Percentiles rank a stretch among this genome's conserved stretches.
Evolutionary conservation across 2,888 invertebrate genomes (phyloP).

Genomic region (Leucophora obtusa): DNA sequence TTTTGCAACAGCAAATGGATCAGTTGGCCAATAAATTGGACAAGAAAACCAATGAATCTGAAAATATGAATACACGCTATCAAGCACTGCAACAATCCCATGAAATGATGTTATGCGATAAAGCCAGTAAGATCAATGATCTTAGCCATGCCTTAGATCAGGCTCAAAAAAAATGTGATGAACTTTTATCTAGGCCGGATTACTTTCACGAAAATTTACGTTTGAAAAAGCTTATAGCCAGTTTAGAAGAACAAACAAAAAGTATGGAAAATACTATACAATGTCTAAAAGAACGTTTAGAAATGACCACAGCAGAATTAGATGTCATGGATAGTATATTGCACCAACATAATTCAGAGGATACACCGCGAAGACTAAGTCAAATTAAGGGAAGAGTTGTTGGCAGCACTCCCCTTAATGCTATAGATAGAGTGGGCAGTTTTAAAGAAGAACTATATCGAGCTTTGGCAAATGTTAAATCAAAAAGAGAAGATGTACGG

Average conservation of each 20-base stretch:
- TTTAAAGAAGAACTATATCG: conserved; percentile 79
- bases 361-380: conserved; percentile 67
- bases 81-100: conserved; percentile 82
- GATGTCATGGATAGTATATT: conserved; percentile 76
- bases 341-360: conserved; percentile 74
- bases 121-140: conserved; percentile 82
- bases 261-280: conserved; percentile 74
- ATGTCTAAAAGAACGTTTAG: conserved; percentile 71
- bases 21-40: conserved; percentile 77
- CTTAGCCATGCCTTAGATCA: conserved; percentile 82
- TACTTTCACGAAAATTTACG: conserved; percentile 73
- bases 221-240: conserved; percentile 71
- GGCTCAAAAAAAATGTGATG: conserved; percentile 80
- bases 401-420: conserved; percentile 75
- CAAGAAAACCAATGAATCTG: conserved; percentile 80
- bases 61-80: conserved; percentile 80
- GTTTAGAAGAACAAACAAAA: conserved; percentile 73
- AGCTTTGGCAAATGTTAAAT: conserved; percentile 78
- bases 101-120: conserved; percentile 82
- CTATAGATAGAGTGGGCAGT: conserved; percentile 77
- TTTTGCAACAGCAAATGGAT: conserved; percentile 80
- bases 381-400: conserved; percentile 68
- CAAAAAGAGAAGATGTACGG: conserved; percentile 80
- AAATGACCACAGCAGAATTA: conserved; percentile 74
- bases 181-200: conserved; percentile 73